These are phyloP conservation scores for Heliocidaris erythrogramma DNA, from an alignment of 35 echinoderm and acorn worm species.

Conservation along the genomic window DNA sequence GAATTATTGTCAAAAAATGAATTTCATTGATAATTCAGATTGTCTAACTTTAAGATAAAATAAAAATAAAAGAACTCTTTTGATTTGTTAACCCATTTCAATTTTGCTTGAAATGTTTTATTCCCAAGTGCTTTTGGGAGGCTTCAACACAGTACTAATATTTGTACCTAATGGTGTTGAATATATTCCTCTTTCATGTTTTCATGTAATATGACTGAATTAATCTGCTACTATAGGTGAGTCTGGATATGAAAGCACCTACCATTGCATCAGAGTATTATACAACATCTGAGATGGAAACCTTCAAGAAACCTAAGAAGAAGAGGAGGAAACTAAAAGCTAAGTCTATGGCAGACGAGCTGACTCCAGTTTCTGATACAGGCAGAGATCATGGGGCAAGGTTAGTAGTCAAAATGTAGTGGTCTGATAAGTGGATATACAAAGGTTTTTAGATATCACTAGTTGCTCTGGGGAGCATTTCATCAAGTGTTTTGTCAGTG, in stretches of 20 bases:
- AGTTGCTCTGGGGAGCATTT: too few species aligned
- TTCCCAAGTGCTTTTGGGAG: too few species aligned
- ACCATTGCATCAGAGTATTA: slow-evolving; percentile 87
- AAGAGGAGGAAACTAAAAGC: slow-evolving; percentile 64
- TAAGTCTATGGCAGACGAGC: slow-evolving; percentile 73
- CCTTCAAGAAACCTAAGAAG: slow-evolving; percentile 93
- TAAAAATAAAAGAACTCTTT: too few species aligned
- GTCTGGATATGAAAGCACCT: slow-evolving; percentile 67
- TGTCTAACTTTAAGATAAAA: too few species aligned
- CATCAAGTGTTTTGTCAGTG: too few species aligned
- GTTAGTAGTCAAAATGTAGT: slow-evolving; percentile 23
- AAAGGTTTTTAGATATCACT: too few species aligned
- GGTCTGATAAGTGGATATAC: too few species aligned
- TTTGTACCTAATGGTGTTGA: background rate
- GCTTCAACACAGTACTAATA: background rate
- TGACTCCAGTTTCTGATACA: slow-evolving; percentile 57
- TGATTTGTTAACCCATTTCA: too few species aligned
- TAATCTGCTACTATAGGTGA: slow-evolving; percentile 52
- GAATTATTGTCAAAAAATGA: too few species aligned
- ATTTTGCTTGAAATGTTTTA: too few species aligned
- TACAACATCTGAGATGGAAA: slow-evolving; percentile 78
- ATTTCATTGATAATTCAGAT: too few species aligned
- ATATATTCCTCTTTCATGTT: background rate
- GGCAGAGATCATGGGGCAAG: slow-evolving; percentile 83
- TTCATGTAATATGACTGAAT: background rate